Base-by-base conservation (phyloP, 2,888 invertebrate genomes). In the Reticulitermes lucifugus region DNA sequence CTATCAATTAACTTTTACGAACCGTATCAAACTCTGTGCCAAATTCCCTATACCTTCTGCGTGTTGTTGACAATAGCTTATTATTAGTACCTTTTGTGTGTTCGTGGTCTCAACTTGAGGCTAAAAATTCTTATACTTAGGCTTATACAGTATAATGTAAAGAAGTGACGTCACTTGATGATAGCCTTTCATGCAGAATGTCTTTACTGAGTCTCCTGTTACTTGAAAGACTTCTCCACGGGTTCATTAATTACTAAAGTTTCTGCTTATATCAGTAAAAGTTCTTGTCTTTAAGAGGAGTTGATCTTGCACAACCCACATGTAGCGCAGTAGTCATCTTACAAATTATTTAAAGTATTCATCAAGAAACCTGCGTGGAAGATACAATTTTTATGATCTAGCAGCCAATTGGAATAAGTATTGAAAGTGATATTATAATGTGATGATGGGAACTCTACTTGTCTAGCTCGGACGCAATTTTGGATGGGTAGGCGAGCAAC, bases 1-100 rank as follows among this genome's bases (percentile, higher is more conserved):
- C 41, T 41, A 73, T 73, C 41, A 73, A 73, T 73, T 73, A 73
- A 73, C 73, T 73, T 73, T 41, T 6, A 41, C 73, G 10, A 41
- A 12, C 41, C 41, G 41, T 21, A 41, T 55, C 1, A 41, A 41
- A 73, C 21, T 41, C 41, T 14, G 2, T 73, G 43, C 41, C 41
- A 73, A 12, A 73, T 73, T 73, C 4, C 73, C 41, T 73, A 73
- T 18, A 35, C 18, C 14, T 73, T 21, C 21, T 35, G 41, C 14
- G 5, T 18, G 55, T 73, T 73, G 4, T 41, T 73, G 73, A 35
- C 41, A 41, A 29, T 41, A 3, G 2, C 73, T 73, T 41, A 41
- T 41, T 73, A 2, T 73, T 41, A 73, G 2, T 18, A 3, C 41
- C 41, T 73, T 73, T 73, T 41, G 41, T 41, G 73, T 73, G 29